phyloP scores from a whole-genome alignment of 2,888 invertebrate genomes.

The Norana najaformis region DNA sequence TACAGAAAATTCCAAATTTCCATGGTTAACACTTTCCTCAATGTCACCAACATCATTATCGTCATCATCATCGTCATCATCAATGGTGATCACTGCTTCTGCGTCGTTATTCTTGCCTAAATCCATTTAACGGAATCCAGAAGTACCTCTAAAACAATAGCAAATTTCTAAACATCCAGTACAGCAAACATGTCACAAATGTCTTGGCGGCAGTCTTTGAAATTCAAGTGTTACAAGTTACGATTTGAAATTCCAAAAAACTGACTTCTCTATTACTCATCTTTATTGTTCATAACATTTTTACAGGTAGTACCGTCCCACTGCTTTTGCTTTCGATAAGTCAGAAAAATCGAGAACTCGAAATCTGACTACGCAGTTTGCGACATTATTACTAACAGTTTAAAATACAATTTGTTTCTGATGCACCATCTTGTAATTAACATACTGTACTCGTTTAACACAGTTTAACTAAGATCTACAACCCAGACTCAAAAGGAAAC shows the following conservation, averaged over 20 bases:
- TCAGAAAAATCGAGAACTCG: not conserved
- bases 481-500: not conserved
- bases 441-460: not conserved
- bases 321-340: not conserved
- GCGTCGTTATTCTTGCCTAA: not conserved
- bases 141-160: not conserved
- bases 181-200: not conserved
- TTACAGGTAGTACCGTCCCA: not conserved
- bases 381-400: not conserved
- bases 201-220: no score
- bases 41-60: not conserved
- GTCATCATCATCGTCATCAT: not conserved
- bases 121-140: not conserved
- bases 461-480: not conserved
- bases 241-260: no score
- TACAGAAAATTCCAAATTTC: conserved; percentile 14
- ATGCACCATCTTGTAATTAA: not conserved
- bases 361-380: not conserved
- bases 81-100: not conserved
- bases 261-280: no score
- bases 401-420: not conserved
- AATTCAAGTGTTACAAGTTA: no score
- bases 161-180: not conserved
- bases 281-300: not conserved
- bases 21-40: not conserved